phyloP scores from a whole-genome alignment of 2,113 vertebrate genomes.

The Hyaena hyaena region DNA sequence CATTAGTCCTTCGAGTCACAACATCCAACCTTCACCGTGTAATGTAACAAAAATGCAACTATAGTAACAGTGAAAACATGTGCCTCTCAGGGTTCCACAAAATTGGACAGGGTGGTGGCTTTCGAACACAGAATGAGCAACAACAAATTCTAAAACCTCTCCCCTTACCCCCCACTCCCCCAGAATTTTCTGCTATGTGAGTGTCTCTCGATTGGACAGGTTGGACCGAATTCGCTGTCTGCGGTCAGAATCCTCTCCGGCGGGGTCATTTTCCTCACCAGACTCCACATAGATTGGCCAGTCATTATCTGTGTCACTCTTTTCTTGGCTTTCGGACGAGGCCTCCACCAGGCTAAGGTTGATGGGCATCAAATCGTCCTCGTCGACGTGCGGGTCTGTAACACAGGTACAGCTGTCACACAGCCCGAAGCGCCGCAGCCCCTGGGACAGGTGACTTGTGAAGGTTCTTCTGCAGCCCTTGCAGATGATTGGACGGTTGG shows the following conservation, averaged over 20 bases:
- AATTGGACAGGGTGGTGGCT: neutral
- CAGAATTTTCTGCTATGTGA: slow-evolving; percentile 81
- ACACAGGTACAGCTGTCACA: slow-evolving; percentile 97
- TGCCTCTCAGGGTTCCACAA: slow-evolving; percentile 44
- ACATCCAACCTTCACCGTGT: neutral
- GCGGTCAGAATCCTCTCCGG: slow-evolving; percentile 86
- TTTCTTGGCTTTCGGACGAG: slow-evolving; percentile 89
- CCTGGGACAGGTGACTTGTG: slow-evolving; percentile 91
- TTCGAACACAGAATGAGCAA: neutral
- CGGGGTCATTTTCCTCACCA: slow-evolving; percentile 91
- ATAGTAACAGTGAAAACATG: neutral
- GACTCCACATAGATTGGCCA: slow-evolving; percentile 98
- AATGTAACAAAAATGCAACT: slow-evolving; percentile 60
- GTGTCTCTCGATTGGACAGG: slow-evolving; percentile 82
- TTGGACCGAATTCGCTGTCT: slow-evolving; percentile 86
- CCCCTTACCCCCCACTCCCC: neutral
- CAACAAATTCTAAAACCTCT: neutral
- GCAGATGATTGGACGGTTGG: slow-evolving; percentile 95
- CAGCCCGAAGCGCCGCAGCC: slow-evolving; percentile 93
- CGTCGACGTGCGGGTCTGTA: slow-evolving; percentile 91
- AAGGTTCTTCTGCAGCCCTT: slow-evolving; percentile 96
- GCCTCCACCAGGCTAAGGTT: slow-evolving; percentile 88
- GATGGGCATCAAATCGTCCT: slow-evolving; percentile 88
- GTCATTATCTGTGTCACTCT: slow-evolving; percentile 88
- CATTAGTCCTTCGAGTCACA: slow-evolving; percentile 33